Base-by-base conservation (phyloP, 2,888 invertebrate genomes). In the Drosophila vallismaia region DNA sequence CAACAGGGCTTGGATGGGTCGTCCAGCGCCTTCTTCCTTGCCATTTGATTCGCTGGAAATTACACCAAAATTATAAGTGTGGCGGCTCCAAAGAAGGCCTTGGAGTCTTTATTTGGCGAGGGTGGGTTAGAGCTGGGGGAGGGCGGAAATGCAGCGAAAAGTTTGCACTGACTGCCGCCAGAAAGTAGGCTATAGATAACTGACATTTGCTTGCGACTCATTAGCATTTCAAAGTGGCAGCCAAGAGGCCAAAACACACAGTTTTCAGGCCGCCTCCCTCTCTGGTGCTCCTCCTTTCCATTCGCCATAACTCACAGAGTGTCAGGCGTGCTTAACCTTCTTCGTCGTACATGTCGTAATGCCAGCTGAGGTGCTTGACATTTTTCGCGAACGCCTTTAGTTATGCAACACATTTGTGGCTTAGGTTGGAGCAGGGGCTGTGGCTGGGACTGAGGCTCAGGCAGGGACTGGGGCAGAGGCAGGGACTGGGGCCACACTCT, bases 291-390 rank as follows among this genome's bases (percentile, higher is more conserved):
- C 36, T 44, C 49, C 28, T n/a, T 36, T n/a, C 24, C 14, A 9
- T 31, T 53, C 28, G 58, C 69, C 58, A 75, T 75, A 75, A 75
- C 66, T 75, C 72, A 72, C 68, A 42, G 66, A 62, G 49, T 75
- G 75, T 75, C 75, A 76, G 70, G 75, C 70, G 57, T 75, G 80
- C 86, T 82, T 85, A 85, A 85, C 83, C 85, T 79, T 78, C 75
- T 84, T 67, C 68, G 58, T 6, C 56, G 52, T 64, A 63, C 64
- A 67, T 78, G 75, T 75, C 60, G 80, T 55, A 59, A 56, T 67
- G 77, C 72, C 75, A 73, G 71, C 48, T 58, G 66, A 74, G 83
- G 75, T 86, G 76, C 86, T 78, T 88, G 86, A 85, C 84, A 86
- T 78, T 83, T 76, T 74, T 75, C 66, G 76, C 71, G 49, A 60